A percentile compares a stretch with the other conserved stretches of the same genome.
phyloP scores from a whole-genome alignment of 2,797 vertebrate genomes.

The Oreortyx pictus region DNA sequence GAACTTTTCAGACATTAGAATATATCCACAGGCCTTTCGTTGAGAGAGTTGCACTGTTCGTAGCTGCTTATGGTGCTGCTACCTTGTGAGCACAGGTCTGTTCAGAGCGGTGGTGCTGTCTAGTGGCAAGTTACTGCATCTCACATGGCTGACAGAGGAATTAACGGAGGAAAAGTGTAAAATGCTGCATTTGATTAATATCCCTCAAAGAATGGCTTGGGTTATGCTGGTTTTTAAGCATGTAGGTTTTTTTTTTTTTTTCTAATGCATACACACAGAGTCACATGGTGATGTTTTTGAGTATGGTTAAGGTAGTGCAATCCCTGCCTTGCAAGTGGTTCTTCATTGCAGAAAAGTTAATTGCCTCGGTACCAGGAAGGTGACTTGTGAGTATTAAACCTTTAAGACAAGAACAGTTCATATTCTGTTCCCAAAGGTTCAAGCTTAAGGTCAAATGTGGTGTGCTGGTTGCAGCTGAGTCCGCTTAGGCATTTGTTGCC shows the following conservation, averaged over 20 bases:
- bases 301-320: background rate
- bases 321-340: background rate
- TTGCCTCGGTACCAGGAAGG: background rate
- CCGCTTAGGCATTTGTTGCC: background rate
- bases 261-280: background rate
- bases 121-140: conserved; percentile 20
- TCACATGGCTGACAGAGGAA: background rate
- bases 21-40: background rate
- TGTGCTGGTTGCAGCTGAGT: background rate
- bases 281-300: accelerated
- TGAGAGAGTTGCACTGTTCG: background rate
- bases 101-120: conserved; percentile 17
- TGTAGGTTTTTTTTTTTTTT: background rate
- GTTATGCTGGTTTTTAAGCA: background rate
- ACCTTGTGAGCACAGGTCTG: background rate
- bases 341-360: background rate
- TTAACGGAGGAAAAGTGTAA: background rate
- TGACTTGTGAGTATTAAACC: background rate
- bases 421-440: background rate
- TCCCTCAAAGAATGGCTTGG: background rate
- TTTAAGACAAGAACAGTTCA: background rate
- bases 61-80: background rate
- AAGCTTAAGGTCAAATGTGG: background rate
- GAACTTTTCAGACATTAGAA: background rate
- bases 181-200: background rate